Conservation (phyloP, 1,140 invertebrate species). For the Aphaenogaster ashmeadi region DNA sequence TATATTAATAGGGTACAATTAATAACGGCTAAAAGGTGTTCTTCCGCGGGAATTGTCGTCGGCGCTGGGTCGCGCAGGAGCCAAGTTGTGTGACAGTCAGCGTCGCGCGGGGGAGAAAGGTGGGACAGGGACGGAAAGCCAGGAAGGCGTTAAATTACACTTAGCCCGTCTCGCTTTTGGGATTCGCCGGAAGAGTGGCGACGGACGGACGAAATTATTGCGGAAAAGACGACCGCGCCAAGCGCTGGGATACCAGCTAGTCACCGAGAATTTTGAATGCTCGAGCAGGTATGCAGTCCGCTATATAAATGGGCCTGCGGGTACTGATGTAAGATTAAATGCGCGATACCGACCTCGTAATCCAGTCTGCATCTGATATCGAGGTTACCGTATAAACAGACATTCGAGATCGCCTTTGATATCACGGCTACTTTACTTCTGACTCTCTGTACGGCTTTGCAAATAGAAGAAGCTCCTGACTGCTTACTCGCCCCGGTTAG, state of each 20-base stretch:
- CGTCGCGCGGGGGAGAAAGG: background rate
- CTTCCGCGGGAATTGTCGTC: conserved; percentile 70
- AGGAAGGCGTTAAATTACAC: conserved; percentile 78
- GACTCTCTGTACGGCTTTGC: conserved; percentile 38
- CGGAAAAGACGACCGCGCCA: conserved; percentile 57
- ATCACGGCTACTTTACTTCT: conserved; percentile 70
- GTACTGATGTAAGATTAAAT: conserved; percentile 76
- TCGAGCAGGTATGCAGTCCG: conserved; percentile 28
- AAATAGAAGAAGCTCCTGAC: conserved; percentile 73
- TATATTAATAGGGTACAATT: conserved; percentile 84
- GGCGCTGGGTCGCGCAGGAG: conserved; percentile 32
- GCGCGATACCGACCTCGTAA: conserved; percentile 75
- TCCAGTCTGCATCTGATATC: conserved; percentile 77
- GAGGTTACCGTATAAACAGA: conserved; percentile 76
- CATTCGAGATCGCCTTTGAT: conserved; percentile 73
- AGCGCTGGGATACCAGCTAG: conserved; percentile 28
- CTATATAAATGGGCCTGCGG: conserved; percentile 73
- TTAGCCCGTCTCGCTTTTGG: conserved; percentile 59
- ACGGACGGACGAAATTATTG: conserved; percentile 59
- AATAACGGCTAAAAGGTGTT: conserved; percentile 82
- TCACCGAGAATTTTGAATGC: conserved; percentile 60
- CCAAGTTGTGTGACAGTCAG: conserved; percentile 10
- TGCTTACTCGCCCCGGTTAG: conserved; percentile 63
- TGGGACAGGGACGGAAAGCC: conserved; percentile 21
- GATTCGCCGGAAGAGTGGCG: conserved; percentile 43